Conservation (phyloP, 1,140 invertebrate species). For the Lasaia peninsularis region DNA sequence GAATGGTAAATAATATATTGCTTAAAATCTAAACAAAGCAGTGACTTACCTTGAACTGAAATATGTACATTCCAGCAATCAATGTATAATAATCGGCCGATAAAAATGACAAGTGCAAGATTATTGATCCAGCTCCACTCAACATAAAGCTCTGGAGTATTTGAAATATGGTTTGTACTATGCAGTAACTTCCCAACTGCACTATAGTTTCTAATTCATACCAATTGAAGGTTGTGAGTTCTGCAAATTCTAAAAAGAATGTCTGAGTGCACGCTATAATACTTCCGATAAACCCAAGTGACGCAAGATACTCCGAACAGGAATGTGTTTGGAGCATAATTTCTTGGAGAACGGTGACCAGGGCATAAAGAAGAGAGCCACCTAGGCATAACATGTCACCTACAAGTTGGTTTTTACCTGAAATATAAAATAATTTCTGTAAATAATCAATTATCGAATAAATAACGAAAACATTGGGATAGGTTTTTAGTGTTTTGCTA, state of each 20-base stretch:
- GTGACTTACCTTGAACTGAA: conserved; percentile 86
- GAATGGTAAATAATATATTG: neutral
- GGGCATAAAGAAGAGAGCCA: conserved; percentile 89
- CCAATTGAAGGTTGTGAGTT: conserved; percentile 79
- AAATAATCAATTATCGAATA: too few species aligned
- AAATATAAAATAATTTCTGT: conserved; percentile 40
- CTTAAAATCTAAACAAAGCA: neutral
- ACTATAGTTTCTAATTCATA: conserved; percentile 69
- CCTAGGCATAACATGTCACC: conserved; percentile 91
- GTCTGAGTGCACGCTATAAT: conserved; percentile 88
- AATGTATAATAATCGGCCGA: conserved; percentile 93
- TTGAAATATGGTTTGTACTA: conserved; percentile 86
- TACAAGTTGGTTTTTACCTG: conserved; percentile 87
- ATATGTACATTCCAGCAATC: conserved; percentile 87
- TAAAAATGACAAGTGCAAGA: conserved; percentile 89
- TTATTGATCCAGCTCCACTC: conserved; percentile 87
- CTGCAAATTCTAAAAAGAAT: conserved; percentile 68
- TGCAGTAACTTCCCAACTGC: conserved; percentile 61
- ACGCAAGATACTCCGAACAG: conserved; percentile 90
- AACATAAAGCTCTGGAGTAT: conserved; percentile 87
- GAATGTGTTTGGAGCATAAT: conserved; percentile 88
- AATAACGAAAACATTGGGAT: too few species aligned
- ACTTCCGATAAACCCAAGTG: conserved; percentile 90
- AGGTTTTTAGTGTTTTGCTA: too few species aligned
- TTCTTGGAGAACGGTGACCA: conserved; percentile 91